Evolutionary conservation across 2,113 vertebrate genomes (phyloP), one percentile per base, ranked within the genome.

Genomic region (Pachycephala philippinensis): DNA sequence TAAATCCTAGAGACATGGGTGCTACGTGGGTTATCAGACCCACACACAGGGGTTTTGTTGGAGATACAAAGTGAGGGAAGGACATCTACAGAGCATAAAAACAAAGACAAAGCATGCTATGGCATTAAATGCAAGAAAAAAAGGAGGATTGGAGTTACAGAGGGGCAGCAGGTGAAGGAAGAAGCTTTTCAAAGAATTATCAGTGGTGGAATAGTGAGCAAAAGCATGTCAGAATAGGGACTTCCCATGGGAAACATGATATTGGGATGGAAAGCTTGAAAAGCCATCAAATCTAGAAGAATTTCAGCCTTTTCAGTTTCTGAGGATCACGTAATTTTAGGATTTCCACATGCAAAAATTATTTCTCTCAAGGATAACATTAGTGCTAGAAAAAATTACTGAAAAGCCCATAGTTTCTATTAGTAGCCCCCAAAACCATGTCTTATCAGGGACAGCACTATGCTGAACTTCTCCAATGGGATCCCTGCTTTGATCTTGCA

Each of bases 1-100:
- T 98, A 98, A 98, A 98, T 98, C 97, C 97, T 94, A 95, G 95
- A 93, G 94, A 95, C 95, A 94, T 91, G 94, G 97, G 95, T 92
- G 97, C 90, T 97, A 98, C 95, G 97, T 97, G 97, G 97, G 97
- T 96, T 97, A 97, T 97, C 95, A 86, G 93, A 95, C 92, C 93
- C 63, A 50, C 30, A 44, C 83, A 66, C 70, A 30, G 84, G 80
- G 92, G 95, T 92, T 78, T 94, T 80, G 40, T 11, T 60, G 92
- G 82, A 83, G 94, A 75, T 47, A 54, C 3, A 2, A 77, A 79
- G 76, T 64, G 89, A 52, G 92, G 63, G 82, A 77, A 47, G 84
- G 94, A 84, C 81, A 50, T 53, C 75, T 45, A 45, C 35, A 74
- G 86, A 64, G 42, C 72, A 53, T 91, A 82, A 92, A 97, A 75